A percentile compares a stretch with the other conserved stretches of the same genome.
Conservation (phyloP, 2,113 vertebrate species). For the Laticauda laticaudata region DNA sequence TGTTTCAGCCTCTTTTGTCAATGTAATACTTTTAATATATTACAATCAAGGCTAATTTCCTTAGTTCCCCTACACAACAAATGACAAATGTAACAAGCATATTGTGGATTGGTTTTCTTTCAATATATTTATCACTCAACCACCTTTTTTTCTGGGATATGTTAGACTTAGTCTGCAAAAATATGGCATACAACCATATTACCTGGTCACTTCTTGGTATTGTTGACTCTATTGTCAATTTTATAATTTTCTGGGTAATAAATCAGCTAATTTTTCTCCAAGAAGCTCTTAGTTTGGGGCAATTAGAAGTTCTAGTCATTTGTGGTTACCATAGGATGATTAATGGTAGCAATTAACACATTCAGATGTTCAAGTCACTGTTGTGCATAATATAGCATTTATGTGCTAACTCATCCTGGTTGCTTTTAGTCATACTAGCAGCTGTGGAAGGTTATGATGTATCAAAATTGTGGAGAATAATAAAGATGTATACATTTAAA, state of each 20-base stretch:
- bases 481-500: background rate
- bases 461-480: background rate
- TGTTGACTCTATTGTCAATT: background rate
- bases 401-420: background rate
- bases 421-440: background rate
- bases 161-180: background rate
- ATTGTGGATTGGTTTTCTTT: background rate
- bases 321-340: background rate
- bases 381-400: background rate
- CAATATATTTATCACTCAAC: background rate
- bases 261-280: background rate
- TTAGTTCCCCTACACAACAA: background rate
- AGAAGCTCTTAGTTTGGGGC: background rate
- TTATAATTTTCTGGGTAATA: background rate
- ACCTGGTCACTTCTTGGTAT: background rate
- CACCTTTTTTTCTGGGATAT: background rate
- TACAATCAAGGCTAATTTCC: background rate
- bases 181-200: background rate
- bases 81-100: background rate
- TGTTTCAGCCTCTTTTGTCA: background rate
- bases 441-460: background rate
- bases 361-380: background rate
- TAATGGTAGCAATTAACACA: background rate
- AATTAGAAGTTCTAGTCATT: background rate
- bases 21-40: background rate